phyloP scores from a whole-genome alignment of 2,888 invertebrate genomes.

The Sturmia bella region DNA sequence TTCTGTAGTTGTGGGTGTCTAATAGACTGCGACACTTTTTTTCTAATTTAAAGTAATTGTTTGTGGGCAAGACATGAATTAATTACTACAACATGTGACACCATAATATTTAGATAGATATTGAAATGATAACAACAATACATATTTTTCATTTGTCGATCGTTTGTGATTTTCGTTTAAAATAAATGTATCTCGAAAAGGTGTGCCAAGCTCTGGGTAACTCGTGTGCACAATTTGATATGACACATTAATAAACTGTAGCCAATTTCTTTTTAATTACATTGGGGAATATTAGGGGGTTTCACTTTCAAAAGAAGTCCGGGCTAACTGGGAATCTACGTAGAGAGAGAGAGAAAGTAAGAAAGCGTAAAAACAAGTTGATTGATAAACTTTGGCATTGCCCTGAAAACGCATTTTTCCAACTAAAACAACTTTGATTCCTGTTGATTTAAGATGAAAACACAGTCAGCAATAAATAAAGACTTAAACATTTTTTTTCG shows the following conservation, averaged over 20 bases:
- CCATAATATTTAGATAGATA: slow-evolving; percentile 66
- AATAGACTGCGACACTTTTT: slow-evolving; percentile 68
- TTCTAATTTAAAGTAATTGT: slow-evolving; percentile 70
- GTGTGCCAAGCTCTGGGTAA: not conserved
- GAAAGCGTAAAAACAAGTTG: too few species aligned
- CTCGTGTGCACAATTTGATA: not conserved
- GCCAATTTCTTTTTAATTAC: slow-evolving; percentile 19
- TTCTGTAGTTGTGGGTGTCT: slow-evolving; percentile 63
- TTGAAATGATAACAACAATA: slow-evolving; percentile 64
- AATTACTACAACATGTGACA: slow-evolving; percentile 70
- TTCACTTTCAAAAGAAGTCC: too few species aligned
- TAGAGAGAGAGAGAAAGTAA: too few species aligned
- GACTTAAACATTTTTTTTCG: too few species aligned
- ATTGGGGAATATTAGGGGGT: not conserved
- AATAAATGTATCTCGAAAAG: slow-evolving; percentile 5
- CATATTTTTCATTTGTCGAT: slow-evolving; percentile 31
- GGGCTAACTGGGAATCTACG: too few species aligned
- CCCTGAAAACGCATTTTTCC: too few species aligned
- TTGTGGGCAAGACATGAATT: slow-evolving; percentile 70
- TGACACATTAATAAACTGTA: too few species aligned
- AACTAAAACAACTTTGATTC: too few species aligned
- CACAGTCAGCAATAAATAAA: too few species aligned
- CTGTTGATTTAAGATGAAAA: too few species aligned
- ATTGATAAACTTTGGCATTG: too few species aligned
- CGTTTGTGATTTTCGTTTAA: slow-evolving; percentile 33